Evolutionary conservation across 92 coral and sea anemone genomes (phyloP), one percentile per base, ranked within the genome.

Genomic region (Nematostella vectensis): DNA sequence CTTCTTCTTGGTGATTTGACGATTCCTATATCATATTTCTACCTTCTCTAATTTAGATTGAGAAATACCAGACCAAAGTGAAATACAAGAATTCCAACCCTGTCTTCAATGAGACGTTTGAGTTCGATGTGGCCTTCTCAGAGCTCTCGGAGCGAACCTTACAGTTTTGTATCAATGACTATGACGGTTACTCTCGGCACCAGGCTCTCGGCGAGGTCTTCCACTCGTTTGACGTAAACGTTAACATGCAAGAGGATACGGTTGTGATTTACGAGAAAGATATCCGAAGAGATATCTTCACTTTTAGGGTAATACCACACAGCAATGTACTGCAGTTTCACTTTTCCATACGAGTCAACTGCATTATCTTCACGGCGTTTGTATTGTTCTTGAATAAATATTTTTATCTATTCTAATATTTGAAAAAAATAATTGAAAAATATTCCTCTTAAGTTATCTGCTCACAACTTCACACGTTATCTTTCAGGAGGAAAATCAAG

Each of bases 111-210:
- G 99, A 93, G 36, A 64, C 69, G 9, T 79, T 93, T 31, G 75
- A 71, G 43, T 93, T 86, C 39, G 81, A 75, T 48, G 72, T 86
- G 37, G 81, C 82, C 12, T 86, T 69, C 63, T 57, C 83, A 8
- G 99, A 93, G 71, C 81, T 93, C 0, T 50, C 74, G 1, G 99
- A 93, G 59, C 77, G 99, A n/a, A 93, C 99, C 0, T 49, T 93
- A 10, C 95, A 88, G n/a, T 74, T 88, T 36, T 82, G 87, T 27
- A 60, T 87, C 57, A 75, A 52, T 18, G 75, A 79, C 50, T 78
- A 65, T 23, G 99, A 93, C 51, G 96, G 88, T 1, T 93, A 82
- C 43, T 93, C 99, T 3, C 80, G 83, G 27, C 89, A 82, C 22
- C 72, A 66, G 4, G 72, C 91, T 9, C 58, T 93, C 2, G 99